Evolutionary conservation across 1,140 invertebrate genomes (phyloP), one percentile per base, ranked within the genome.

Genomic region (Belonocnema kinseyi): DNA sequence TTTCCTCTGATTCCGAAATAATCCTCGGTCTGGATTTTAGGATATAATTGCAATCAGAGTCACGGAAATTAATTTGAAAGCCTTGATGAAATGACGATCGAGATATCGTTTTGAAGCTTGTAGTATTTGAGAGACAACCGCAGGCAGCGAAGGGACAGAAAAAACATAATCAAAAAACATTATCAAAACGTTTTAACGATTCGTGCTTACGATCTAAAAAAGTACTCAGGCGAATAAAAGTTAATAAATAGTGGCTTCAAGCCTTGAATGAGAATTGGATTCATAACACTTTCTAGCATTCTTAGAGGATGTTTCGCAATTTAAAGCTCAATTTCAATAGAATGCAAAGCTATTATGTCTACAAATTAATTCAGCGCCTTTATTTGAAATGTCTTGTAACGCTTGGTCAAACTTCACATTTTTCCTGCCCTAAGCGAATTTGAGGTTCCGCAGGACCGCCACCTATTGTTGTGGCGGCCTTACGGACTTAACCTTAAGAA

Each of bases 121-220:
- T 0, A 1, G 40, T 46, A 46, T 11, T 46, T 46, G 40, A 61
- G 61, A 66, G 61, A 66, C 33, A 66, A 66, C 61, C 61, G 26
- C 61, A 66, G 26, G n/a, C 61, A 66, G 61, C 61, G 40, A 40
- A 66, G 40, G 61, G 40, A 33, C 26, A 66, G 61, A 16, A 66
- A 66, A 46, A 66, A 66, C 40, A 40, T n/a, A 14, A 14, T 33
- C 17, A 13, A 4, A 61, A 46, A 66, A 66, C 40, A 40, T n/a
- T 14, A 14, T 33, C 17, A 3, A 0, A 61, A 61, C 19, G 13
- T 61, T 61, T 66, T 66, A 6, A 66, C 10, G 14, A 66, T n/a
- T 40, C 40, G 26, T 66, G 26, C 61, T 66, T 66, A 40, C 40
- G 61, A 40, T 66, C n/a, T 46, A 16, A 66, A 66, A 10, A 66